Conservation (phyloP, 2,113 vertebrate species). For the Casuarius casuarius region DNA sequence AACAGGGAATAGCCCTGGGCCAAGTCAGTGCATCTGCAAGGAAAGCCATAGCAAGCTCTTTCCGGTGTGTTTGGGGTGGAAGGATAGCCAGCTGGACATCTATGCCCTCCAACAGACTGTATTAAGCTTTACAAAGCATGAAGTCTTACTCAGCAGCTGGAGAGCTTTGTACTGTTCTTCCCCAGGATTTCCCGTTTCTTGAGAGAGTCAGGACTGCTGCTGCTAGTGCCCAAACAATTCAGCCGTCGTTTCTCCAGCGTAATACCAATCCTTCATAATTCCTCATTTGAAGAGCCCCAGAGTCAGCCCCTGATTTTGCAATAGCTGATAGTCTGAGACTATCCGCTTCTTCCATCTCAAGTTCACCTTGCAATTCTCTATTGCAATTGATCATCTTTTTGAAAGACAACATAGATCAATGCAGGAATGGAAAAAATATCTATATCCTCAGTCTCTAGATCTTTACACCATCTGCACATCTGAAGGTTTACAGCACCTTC, state of each 20-base stretch:
- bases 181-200: neutral
- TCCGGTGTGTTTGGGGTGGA: too few relatives aligned
- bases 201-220: neutral
- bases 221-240: neutral
- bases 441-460: neutral
- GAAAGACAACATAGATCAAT: neutral
- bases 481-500: neutral
- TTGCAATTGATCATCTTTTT: neutral
- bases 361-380: neutral
- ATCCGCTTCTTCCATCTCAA: neutral
- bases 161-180: neutral
- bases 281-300: neutral
- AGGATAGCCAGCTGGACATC: neutral
- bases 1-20: neutral
- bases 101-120: neutral
- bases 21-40: neutral
- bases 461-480: neutral
- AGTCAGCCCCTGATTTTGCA: neutral
- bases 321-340: neutral
- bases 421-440: neutral
- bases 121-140: rapidly evolving
- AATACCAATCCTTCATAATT: neutral
- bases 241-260: neutral
- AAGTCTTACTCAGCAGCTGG: neutral
- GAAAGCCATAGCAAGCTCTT: neutral